Evolutionary conservation across 2,888 invertebrate species (phyloP).

Genomic region (Pimpla rufipes): DNA sequence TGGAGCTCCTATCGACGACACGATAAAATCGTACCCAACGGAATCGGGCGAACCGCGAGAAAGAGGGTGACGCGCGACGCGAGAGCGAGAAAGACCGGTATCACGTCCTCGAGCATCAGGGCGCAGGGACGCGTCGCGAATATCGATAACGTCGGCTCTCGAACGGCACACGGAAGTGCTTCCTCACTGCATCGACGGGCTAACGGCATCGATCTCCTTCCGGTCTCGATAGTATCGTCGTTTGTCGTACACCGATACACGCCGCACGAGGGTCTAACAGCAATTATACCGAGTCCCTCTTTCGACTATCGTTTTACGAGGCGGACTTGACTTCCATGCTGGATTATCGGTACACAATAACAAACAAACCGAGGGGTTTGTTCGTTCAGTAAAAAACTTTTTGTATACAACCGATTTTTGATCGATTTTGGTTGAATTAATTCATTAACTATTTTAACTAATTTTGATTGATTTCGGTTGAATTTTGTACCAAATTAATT

Average conservation of each 20-base stretch:
- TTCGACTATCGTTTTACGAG: background rate
- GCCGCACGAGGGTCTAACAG: background rate
- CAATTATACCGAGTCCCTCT: background rate
- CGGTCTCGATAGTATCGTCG: constrained; percentile 67
- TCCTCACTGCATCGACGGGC: constrained; percentile 71
- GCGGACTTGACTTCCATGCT: background rate
- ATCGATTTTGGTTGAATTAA: no score
- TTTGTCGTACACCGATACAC: background rate
- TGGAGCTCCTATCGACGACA: constrained; percentile 52
- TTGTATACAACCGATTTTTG: no score
- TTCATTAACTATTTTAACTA: no score
- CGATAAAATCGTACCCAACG: constrained; percentile 64
- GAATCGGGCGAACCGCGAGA: constrained; percentile 44
- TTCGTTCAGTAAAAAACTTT: no score
- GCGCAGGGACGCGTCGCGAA: constrained; percentile 64
- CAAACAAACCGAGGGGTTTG: no score
- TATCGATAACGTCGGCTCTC: constrained; percentile 65
- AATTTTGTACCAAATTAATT: no score
- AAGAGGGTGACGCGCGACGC: constrained; percentile 27
- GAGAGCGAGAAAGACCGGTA: constrained; percentile 52
- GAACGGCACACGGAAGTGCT: constrained; percentile 72
- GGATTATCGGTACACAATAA: no score
- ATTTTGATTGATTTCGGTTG: no score
- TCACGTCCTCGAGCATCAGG: constrained; percentile 67
- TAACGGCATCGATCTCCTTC: constrained; percentile 71